A percentile compares a stretch with the other conserved stretches of the same genome.
phyloP scores from a whole-genome alignment of 2,797 vertebrate genomes.

The Molossus molossus region DNA sequence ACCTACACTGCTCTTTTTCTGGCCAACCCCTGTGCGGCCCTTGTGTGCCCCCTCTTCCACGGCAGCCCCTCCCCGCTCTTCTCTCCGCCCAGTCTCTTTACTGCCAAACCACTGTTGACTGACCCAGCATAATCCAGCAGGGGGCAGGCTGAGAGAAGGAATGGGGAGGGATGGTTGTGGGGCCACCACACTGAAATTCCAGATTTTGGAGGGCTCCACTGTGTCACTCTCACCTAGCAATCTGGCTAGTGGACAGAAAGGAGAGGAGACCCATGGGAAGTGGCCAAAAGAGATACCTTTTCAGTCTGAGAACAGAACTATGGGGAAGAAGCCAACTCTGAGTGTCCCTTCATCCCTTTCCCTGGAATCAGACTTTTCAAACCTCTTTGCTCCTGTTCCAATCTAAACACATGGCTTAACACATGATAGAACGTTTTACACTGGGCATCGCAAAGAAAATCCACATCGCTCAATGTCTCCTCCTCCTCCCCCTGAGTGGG shows the following conservation, averaged over 20 bases:
- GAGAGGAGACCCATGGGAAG: background rate
- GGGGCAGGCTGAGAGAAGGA: constrained; percentile 1
- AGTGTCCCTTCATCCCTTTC: background rate
- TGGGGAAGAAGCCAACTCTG: background rate
- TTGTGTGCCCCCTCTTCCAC: background rate
- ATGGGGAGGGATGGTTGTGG: background rate
- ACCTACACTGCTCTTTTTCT: background rate
- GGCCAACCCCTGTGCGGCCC: background rate
- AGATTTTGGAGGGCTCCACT: background rate
- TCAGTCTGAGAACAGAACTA: constrained; percentile 41
- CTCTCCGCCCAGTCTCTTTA: background rate
- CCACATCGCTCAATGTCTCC: background rate
- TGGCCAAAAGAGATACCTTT: background rate
- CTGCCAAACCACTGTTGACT: background rate
- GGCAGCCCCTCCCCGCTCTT: background rate
- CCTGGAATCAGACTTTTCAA: constrained; percentile 43
- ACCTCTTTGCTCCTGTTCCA: background rate
- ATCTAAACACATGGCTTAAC: background rate
- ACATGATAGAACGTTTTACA: background rate
- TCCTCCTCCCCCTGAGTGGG: background rate
- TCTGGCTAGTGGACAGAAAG: background rate
- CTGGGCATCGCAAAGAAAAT: constrained; percentile 29
- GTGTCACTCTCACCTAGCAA: background rate
- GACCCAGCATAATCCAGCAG: constrained; percentile 56
- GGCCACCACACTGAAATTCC: background rate